Evolutionary conservation across 2,113 vertebrate species (phyloP).

Genomic region (Heptranchias perlo): DNA sequence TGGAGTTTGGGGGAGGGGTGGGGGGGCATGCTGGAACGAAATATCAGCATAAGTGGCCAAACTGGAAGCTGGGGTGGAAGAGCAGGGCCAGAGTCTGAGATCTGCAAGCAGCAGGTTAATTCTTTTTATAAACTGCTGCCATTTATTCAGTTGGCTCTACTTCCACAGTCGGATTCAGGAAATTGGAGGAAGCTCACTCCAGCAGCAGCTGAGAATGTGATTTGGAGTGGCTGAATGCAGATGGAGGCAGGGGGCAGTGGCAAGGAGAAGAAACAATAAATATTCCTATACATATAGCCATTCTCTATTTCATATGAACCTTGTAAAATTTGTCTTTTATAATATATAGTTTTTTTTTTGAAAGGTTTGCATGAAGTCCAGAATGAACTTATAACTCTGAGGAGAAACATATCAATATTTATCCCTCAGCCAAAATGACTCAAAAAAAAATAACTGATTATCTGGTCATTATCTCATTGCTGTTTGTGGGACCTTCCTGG

Average conservation of each 20-base stretch:
- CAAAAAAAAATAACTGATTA: no score
- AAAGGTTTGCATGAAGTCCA: not conserved
- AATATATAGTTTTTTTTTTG: no score
- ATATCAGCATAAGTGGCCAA: not conserved
- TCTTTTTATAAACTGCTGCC: not conserved
- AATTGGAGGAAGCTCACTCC: not conserved
- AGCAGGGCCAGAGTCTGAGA: not conserved
- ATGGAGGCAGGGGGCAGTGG: no score
- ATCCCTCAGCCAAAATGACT: no score
- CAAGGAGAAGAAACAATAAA: no score
- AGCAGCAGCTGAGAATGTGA: not conserved
- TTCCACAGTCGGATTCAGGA: not conserved
- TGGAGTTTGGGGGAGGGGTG: no score
- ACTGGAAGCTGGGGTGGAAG: not conserved
- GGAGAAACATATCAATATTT: not conserved
- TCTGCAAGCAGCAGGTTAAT: not conserved
- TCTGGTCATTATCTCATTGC: no score
- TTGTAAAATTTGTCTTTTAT: no score
- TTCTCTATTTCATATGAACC: no score
- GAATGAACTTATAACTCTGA: not conserved
- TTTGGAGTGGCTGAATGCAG: not conserved
- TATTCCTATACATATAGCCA: no score
- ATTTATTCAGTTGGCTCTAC: not conserved
- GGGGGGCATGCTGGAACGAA: not conserved
- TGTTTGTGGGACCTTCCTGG: no score